phyloP scores from a whole-genome alignment of 2,888 invertebrate species.

The Nomada hirtipes region DNA sequence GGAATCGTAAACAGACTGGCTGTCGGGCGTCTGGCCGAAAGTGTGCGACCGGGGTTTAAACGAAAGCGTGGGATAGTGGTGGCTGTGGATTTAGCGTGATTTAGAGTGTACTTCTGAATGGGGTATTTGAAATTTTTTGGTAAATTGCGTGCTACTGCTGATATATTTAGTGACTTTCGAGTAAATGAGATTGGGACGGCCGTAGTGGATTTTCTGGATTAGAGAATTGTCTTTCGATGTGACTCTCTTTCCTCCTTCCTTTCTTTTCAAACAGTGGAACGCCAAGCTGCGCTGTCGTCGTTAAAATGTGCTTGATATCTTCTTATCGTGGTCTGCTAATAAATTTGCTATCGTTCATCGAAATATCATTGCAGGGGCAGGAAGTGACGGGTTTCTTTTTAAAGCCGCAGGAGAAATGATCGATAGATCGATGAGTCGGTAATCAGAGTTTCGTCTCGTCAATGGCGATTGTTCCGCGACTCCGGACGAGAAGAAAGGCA shows the following conservation, averaged over 20 bases:
- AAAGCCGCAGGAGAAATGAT: background rate
- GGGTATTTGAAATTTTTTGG: background rate
- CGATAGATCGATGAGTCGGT: slow-evolving; percentile 8
- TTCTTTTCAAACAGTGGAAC: no score
- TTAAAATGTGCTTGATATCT: no score
- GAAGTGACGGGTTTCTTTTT: background rate
- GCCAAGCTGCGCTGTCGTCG: no score
- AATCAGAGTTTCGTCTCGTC: background rate
- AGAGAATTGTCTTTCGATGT: no score
- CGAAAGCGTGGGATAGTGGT: slow-evolving; percentile 2
- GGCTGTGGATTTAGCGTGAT: background rate
- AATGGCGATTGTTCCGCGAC: slow-evolving; percentile 20
- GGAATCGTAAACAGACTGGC: slow-evolving; percentile 18
- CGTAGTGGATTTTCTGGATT: no score
- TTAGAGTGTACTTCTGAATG: background rate
- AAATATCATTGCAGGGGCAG: background rate
- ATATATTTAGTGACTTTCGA: no score
- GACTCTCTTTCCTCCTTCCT: no score
- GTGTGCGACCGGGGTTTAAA: background rate
- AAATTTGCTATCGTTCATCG: no score
- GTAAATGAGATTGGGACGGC: no score
- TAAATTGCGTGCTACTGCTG: no score
- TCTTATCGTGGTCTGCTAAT: no score
- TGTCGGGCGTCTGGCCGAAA: slow-evolving; percentile 4
- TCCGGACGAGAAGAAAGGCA: slow-evolving; percentile 40